phyloP scores from a whole-genome alignment of 2,797 vertebrate species.

The Loris lydekkerianus region DNA sequence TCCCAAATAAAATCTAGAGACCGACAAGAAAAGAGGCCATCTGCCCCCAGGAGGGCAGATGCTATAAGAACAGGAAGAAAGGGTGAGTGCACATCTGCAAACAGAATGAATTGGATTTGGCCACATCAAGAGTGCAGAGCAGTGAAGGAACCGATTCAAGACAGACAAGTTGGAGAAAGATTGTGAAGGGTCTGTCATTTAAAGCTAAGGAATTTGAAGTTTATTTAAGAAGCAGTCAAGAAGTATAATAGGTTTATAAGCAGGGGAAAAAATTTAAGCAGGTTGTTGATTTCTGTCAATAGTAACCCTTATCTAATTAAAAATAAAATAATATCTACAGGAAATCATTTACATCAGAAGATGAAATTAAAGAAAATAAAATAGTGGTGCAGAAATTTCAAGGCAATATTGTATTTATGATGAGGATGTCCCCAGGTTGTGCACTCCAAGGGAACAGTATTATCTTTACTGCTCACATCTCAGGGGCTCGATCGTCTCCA shows the following conservation, averaged over 20 bases:
- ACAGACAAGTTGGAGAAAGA: not conserved
- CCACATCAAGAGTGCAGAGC: not conserved
- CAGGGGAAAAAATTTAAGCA: not conserved
- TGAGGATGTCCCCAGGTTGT: not conserved
- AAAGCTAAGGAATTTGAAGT: not conserved
- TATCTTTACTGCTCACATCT: not conserved
- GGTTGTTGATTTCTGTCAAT: not conserved
- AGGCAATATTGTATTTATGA: not conserved
- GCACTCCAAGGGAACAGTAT: not conserved
- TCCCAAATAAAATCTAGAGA: not conserved
- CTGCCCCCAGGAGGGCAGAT: not conserved
- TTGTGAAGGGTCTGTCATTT: not conserved
- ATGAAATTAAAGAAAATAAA: not conserved
- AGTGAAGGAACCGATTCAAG: not conserved
- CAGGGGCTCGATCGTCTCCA: not conserved
- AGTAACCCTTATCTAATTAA: not conserved
- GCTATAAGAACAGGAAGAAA: not conserved
- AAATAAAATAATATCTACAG: not conserved
- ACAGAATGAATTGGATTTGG: not conserved
- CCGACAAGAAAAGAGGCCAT: not conserved
- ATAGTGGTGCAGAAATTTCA: not conserved
- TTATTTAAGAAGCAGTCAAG: not conserved
- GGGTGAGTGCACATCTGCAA: not conserved
- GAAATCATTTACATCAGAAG: not conserved
- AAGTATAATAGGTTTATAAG: not conserved